Conservation (phyloP, 2,113 vertebrate genomes). For the Alaudala cheleensis region DNA sequence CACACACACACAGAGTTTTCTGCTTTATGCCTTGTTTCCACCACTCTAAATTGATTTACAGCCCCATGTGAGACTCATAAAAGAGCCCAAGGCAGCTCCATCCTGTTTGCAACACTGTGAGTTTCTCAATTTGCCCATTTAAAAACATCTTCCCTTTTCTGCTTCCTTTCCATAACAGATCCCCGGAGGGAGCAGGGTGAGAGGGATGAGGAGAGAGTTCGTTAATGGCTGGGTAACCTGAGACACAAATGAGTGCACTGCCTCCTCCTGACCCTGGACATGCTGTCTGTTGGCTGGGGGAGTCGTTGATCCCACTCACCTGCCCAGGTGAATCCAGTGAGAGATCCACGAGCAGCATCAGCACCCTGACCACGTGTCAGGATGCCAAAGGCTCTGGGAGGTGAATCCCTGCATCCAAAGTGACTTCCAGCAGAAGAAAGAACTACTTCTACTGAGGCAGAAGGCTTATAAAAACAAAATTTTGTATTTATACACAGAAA, state of each 20-base stretch:
- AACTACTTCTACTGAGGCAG: neutral
- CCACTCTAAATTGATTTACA: slow-evolving; percentile 58
- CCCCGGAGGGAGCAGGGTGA: neutral
- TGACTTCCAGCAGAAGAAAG: neutral
- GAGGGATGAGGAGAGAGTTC: neutral
- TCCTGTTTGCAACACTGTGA: slow-evolving; percentile 47
- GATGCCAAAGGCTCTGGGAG: neutral
- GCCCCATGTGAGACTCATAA: slow-evolving; percentile 40
- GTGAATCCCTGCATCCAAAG: neutral
- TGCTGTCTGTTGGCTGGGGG: neutral
- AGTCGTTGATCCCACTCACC: neutral
- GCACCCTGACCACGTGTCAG: neutral
- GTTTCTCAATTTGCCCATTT: slow-evolving; percentile 63
- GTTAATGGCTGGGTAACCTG: slow-evolving; percentile 12
- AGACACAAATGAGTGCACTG: neutral
- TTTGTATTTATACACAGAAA: too few species aligned
- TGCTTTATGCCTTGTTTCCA: slow-evolving; percentile 38
- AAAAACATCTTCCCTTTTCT: slow-evolving; percentile 54
- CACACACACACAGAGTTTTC: slow-evolving; percentile 4
- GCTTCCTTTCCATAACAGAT: slow-evolving; percentile 44
- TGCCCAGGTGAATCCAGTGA: neutral
- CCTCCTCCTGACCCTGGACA: neutral
- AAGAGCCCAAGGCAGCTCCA: slow-evolving; percentile 42
- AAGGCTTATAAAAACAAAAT: neutral
- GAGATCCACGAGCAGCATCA: neutral